Conservation (phyloP, 2,113 vertebrate species). For the Rhinoptilus africanus region DNA sequence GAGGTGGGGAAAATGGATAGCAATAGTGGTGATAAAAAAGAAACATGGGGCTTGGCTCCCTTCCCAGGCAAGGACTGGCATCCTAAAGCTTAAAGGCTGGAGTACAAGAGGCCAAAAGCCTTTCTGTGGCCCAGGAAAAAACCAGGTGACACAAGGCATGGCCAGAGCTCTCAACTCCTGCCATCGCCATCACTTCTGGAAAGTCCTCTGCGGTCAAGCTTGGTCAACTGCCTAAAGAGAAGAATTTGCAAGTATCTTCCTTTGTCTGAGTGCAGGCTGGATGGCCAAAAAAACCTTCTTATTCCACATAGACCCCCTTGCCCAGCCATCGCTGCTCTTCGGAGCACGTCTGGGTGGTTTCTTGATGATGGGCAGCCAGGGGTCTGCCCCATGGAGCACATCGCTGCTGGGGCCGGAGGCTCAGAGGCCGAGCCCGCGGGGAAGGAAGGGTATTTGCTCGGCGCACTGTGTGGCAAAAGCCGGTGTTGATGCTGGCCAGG, state of each 20-base stretch:
- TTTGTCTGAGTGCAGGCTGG: not conserved
- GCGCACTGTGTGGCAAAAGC: not conserved
- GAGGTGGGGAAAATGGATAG: not conserved
- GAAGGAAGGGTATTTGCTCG: not conserved
- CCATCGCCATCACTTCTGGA: not conserved
- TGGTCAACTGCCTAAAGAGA: not conserved
- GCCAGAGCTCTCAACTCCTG: not conserved
- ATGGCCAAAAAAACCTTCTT: not conserved
- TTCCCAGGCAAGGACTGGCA: not conserved
- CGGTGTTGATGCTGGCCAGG: not conserved
- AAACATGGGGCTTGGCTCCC: not conserved
- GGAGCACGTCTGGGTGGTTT: not conserved
- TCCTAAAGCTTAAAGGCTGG: not conserved
- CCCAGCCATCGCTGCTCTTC: not conserved
- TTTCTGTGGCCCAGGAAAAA: not conserved
- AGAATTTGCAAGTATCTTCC: not conserved
- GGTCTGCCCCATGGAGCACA: not conserved
- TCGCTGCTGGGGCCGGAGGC: not conserved
- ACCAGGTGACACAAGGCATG: not conserved
- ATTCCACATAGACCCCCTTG: not conserved
- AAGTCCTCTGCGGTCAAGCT: not conserved
- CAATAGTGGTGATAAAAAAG: not conserved
- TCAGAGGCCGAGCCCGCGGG: rapidly evolving
- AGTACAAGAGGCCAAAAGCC: not conserved
- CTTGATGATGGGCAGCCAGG: not conserved